Conservation (phyloP, 2,113 vertebrate genomes). For the Lophura nycthemera region DNA sequence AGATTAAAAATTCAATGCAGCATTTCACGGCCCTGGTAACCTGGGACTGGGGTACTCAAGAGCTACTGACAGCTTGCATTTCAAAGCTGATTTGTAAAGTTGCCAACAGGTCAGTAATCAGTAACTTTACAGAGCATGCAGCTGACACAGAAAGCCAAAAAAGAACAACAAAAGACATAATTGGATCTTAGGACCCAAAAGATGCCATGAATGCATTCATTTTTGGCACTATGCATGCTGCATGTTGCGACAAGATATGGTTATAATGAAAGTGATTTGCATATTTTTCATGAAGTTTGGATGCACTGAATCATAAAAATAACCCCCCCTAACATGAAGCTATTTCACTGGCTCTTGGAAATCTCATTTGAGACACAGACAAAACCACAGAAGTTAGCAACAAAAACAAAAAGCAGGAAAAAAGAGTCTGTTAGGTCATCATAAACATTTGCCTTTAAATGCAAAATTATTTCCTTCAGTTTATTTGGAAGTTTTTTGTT, state of each 20-base stretch:
- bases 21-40: slow-evolving; percentile 38
- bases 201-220: slow-evolving; percentile 62
- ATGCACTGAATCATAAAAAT: slow-evolving; percentile 61
- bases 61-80: slow-evolving; percentile 24
- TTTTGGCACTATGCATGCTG: slow-evolving; percentile 44
- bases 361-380: slow-evolving; percentile 19
- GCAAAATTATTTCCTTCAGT: not conserved
- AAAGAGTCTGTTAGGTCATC: slow-evolving; percentile 13
- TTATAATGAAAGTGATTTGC: slow-evolving; percentile 69
- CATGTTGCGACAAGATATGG: slow-evolving; percentile 69
- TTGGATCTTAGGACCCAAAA: slow-evolving; percentile 19
- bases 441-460: slow-evolving; percentile 32
- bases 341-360: slow-evolving; percentile 46
- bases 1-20: slow-evolving; percentile 68
- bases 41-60: slow-evolving; percentile 36
- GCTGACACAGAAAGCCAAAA: slow-evolving; percentile 43
- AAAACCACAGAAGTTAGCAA: slow-evolving; percentile 33
- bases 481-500: not conserved
- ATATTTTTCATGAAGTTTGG: slow-evolving; percentile 71
- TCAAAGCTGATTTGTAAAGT: slow-evolving; percentile 54
- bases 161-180: slow-evolving; percentile 41
- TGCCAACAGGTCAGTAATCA: slow-evolving; percentile 60
- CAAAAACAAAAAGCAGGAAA: not conserved
- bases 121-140: slow-evolving; percentile 58
- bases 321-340: slow-evolving; percentile 41